These are phyloP conservation scores for Eulithis prunata DNA, from an alignment of 2,888 invertebrate species.

Conservation along the genomic window DNA sequence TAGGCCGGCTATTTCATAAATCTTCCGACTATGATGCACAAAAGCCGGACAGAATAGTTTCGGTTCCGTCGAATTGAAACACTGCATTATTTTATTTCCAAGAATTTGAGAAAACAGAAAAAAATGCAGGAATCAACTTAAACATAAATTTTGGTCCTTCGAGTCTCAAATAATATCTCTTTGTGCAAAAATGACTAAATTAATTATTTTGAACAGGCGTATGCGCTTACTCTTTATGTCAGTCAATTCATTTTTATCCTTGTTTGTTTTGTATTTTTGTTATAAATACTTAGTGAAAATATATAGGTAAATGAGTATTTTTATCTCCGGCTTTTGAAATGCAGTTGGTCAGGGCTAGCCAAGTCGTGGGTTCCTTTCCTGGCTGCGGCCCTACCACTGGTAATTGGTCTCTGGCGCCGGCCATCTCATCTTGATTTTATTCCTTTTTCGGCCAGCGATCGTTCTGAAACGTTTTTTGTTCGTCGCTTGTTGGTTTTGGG, in stretches of 20 bases:
- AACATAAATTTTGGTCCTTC: neutral
- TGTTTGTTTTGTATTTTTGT: no score
- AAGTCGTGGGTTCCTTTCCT: conserved; percentile 6
- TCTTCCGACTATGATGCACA: conserved; percentile 7
- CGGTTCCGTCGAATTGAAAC: no score
- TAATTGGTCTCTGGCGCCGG: conserved; percentile 82
- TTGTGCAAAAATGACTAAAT: no score
- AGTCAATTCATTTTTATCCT: no score
- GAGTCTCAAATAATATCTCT: no score
- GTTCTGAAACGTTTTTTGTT: conserved; percentile 57
- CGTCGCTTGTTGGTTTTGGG: conserved; percentile 81
- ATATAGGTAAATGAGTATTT: neutral
- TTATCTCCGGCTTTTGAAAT: conserved; percentile 8
- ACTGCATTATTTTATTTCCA: no score
- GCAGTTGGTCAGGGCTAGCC: neutral
- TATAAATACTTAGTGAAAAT: neutral
- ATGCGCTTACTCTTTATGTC: no score
- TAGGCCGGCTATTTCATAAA: conserved; percentile 15
- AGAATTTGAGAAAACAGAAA: neutral
- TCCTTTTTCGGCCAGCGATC: conserved; percentile 69
- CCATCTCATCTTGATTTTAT: conserved; percentile 65
- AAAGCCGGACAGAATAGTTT: neutral
- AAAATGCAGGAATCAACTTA: neutral
- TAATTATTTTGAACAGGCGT: no score
- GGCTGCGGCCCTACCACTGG: conserved; percentile 15